Evolutionary conservation across 1,140 invertebrate species (phyloP), one percentile per base, ranked within the genome.

Genomic region (Marisa cornuarietis): DNA sequence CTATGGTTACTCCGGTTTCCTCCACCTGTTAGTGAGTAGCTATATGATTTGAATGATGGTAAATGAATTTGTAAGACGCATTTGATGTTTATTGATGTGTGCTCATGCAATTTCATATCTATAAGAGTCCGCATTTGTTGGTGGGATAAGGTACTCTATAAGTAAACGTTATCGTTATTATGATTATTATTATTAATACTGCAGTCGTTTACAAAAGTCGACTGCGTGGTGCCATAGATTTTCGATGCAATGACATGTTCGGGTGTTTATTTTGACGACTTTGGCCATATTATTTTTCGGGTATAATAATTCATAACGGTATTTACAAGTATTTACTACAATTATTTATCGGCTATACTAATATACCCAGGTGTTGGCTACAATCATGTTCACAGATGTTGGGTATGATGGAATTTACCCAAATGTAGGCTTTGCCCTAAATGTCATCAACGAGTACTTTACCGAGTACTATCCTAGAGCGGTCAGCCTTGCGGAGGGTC

Each of bases 391-490:
- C 65, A 63, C 76, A 89, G 88, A 90, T 86, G 87, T 89, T 71
- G 88, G 88, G 10, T 90, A 88, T 73, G 82, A 87, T 82, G 85
- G 86, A 8, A 82, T 85, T 13, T 51, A 69, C 18, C 69, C 80
- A 22, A 75, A 78, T 42, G 75, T 78, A 24, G 86, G 86, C 18
- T 88, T 85, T 54, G 85, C 87, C n/a, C 84, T 87, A 68, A 86
- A 89, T 76, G 83, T 89, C 11, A 52, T 89, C 16, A 88, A 89
- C 81, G 81, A 69, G 49, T 90, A 90, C 74, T 89, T 87, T 63
- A 76, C 83, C 18, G 80, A 84, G 65, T 88, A 88, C 79, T 90
- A 87, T 80, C 87, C 87, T 6, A 77, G 84, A 58, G 89, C 88
- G 16, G 77, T 87, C 7, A 82, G 80, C 22, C 22, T 88, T 14